Base-by-base conservation (phyloP, 2,888 invertebrate genomes). In the Ligdia adustata region DNA sequence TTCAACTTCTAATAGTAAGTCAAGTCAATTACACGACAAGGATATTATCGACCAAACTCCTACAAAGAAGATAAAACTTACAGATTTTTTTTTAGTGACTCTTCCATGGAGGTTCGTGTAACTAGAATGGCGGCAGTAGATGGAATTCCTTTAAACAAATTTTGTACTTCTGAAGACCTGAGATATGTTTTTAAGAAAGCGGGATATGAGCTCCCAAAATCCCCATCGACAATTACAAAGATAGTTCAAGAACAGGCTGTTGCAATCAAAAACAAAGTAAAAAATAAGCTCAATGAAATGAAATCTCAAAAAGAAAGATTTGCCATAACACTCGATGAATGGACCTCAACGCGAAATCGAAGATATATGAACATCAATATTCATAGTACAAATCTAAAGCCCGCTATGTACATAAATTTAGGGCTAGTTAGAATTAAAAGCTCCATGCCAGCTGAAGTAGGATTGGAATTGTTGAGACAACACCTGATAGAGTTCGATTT, bases 81-180 rank as follows among this genome's bases (percentile, higher is more conserved):
- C 38, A 18, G 38, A 38, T 38, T 38, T 24, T 38, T 38, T 24
- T 38, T 11, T 38, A 38, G 28, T 27, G 38, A 38, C 24, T 26
- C 35, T 24, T 38, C 38, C 28, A 38, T 38, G 38, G 38, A 38
- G 24, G 11, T 34, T 13, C 26, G 26, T 14, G 35, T 35, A 12
- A 35, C 43, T 22, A 43, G 40, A 35, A 43, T 50, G 40, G 34
- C 44, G 9, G 49, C 49, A 20, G 38, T 35, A 12, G 49, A 50
- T 40, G 49, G 49, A 15, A 35, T 50, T 5, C 40, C 44, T n/a
- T 50, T 50, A 11, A 44, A 29, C 9, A 40, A 24, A 29, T 50
- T 50, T 44, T 35, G 26, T 27, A 40, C 43, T 24, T 50, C 49
- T 9, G 40, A 50, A 40, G 43, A 43, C 28, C 13, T 45, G 29